Evolutionary conservation across 2,888 invertebrate species (phyloP).

Genomic region (Spicauda simplicius): DNA sequence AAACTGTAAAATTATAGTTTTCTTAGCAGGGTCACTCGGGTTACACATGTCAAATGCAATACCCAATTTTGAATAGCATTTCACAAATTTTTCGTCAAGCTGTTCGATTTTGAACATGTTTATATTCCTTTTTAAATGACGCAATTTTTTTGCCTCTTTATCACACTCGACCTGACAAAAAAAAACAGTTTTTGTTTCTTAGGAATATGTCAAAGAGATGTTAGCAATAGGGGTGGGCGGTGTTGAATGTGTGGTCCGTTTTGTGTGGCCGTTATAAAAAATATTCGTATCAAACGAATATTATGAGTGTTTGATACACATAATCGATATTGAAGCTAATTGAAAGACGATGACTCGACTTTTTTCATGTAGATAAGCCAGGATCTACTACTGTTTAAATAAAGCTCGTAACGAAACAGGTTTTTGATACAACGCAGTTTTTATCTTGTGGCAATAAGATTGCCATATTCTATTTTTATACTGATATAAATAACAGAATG

Average conservation of each 20-base stretch:
- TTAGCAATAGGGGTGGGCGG: slow-evolving; percentile 42
- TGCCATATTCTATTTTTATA: too few species aligned
- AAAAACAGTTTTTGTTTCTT: slow-evolving; percentile 11
- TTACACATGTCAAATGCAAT: slow-evolving; percentile 36
- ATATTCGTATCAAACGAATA: slow-evolving; percentile 2
- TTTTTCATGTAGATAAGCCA: slow-evolving; percentile 3
- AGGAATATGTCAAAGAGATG: slow-evolving; percentile 35
- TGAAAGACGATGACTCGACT: slow-evolving; percentile 11
- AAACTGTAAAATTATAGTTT: background rate
- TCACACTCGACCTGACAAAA: slow-evolving; percentile 18
- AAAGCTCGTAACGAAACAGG: background rate
- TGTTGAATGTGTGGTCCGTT: slow-evolving; percentile 43
- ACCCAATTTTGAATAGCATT: slow-evolving; percentile 28
- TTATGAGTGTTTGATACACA: slow-evolving; percentile 12
- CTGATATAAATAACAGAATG: background rate
- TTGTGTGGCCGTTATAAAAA: slow-evolving; percentile 33
- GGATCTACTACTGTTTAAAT: slow-evolving; percentile 6
- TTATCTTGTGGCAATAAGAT: background rate
- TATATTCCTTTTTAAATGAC: slow-evolving; percentile 19
- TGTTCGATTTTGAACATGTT: slow-evolving; percentile 25
- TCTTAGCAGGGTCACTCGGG: slow-evolving; percentile 26
- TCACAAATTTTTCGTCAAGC: slow-evolving; percentile 27
- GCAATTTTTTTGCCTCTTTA: slow-evolving; percentile 16
- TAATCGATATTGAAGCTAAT: slow-evolving; percentile 14
- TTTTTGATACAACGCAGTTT: background rate